phyloP scores from a whole-genome alignment of 2,113 vertebrate species.

The Cavia aperea region DNA sequence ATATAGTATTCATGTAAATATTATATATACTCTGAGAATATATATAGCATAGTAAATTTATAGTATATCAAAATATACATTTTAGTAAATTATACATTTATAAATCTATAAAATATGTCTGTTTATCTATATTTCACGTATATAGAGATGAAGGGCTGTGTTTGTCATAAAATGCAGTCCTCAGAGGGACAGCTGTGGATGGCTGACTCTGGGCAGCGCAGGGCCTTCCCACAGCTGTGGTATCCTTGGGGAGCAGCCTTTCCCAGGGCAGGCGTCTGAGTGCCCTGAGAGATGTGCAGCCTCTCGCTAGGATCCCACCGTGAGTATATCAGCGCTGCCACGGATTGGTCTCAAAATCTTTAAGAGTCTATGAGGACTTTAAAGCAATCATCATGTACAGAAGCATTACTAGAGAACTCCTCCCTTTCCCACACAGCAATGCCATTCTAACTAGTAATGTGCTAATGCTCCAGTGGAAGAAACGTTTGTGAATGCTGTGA shows the following conservation, averaged over 20 bases:
- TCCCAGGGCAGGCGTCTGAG: background rate
- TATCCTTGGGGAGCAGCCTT: background rate
- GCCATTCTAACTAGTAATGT: too few relatives aligned
- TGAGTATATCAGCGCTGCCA: background rate
- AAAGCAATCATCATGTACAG: background rate
- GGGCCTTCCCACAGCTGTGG: background rate
- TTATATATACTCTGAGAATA: background rate
- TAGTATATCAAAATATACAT: background rate
- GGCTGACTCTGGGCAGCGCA: background rate
- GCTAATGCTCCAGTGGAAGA: background rate
- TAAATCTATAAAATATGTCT: background rate
- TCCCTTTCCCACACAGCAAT: background rate
- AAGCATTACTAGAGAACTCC: background rate
- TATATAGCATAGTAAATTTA: background rate
- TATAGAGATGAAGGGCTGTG: background rate
- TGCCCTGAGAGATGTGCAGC: background rate
- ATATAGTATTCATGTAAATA: background rate
- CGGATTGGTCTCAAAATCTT: background rate
- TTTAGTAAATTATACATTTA: background rate
- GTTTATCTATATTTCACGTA: background rate
- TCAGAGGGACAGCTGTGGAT: background rate
- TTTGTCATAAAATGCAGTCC: background rate
- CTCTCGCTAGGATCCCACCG: background rate
- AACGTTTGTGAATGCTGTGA: background rate
- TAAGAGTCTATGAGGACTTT: background rate